These are phyloP conservation scores for Pyrochroa serraticornis DNA, from an alignment of 2,888 invertebrate species.

Conservation along the genomic window DNA sequence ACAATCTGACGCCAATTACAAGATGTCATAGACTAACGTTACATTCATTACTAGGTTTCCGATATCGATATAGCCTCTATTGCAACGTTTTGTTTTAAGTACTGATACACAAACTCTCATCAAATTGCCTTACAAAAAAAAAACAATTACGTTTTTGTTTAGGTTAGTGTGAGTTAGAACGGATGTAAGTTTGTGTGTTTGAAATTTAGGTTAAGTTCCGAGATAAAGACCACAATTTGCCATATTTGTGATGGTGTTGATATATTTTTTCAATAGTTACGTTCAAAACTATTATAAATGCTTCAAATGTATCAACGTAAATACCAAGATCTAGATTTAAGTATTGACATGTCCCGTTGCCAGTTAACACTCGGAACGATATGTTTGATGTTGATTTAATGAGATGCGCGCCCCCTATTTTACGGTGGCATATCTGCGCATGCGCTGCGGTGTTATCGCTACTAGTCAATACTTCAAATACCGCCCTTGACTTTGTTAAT, in stretches of 20 bases:
- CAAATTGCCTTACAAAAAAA: slow-evolving; percentile 21
- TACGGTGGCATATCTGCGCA: neutral
- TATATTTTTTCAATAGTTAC: slow-evolving; percentile 30
- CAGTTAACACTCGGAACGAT: slow-evolving; percentile 7
- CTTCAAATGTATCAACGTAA: slow-evolving; percentile 29
- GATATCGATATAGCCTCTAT: too few relatives aligned
- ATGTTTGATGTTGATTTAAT: slow-evolving; percentile 21
- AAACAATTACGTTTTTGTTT: slow-evolving; percentile 13
- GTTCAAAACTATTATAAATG: slow-evolving; percentile 24
- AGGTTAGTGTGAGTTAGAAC: slow-evolving; percentile 10
- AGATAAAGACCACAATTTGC: slow-evolving; percentile 24
- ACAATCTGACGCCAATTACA: slow-evolving; percentile 23
- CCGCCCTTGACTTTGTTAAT: slow-evolving; percentile 12
- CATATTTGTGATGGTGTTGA: slow-evolving; percentile 32
- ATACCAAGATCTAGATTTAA: slow-evolving; percentile 17
- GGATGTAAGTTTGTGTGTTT: slow-evolving; percentile 22
- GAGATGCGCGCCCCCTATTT: slow-evolving; percentile 11
- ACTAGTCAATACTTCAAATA: slow-evolving; percentile 2
- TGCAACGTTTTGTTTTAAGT: slow-evolving; percentile 6
- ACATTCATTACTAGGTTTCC: neutral
- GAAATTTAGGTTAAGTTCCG: slow-evolving; percentile 16
- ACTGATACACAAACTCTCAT: slow-evolving; percentile 3
- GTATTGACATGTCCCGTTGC: slow-evolving; percentile 2
- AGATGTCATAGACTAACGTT: slow-evolving; percentile 13
- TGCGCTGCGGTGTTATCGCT: too few relatives aligned